A percentile compares a stretch with the other conserved stretches of the same genome.
Conservation (phyloP, 2,797 vertebrate species). For the Phrynocephalus forsythii region DNA sequence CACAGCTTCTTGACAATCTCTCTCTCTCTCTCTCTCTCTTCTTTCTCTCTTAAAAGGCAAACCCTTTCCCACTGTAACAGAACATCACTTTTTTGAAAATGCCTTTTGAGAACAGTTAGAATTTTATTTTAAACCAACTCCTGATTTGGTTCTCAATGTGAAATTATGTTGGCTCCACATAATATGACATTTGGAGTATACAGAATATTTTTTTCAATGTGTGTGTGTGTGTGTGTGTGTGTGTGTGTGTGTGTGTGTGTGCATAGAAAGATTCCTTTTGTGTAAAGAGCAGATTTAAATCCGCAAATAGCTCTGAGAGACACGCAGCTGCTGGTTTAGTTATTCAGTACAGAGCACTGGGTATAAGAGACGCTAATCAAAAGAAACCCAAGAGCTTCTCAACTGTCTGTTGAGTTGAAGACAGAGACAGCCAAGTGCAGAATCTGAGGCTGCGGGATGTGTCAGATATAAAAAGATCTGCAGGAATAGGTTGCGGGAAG, state of each 20-base stretch:
- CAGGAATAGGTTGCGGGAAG: background rate
- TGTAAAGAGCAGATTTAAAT: constrained; percentile 46
- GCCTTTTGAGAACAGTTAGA: constrained; percentile 43
- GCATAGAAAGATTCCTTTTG: constrained; percentile 46
- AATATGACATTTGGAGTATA: constrained; percentile 5
- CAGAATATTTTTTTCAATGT: fast-evolving
- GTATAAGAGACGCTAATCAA: constrained; percentile 48
- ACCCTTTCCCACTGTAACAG: constrained; percentile 47
- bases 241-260: background rate
- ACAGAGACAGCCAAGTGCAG: constrained; percentile 23
- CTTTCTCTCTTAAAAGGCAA: background rate
- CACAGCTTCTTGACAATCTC: constrained; percentile 27
- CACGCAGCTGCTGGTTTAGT: constrained; percentile 36
- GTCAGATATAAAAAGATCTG: constrained; percentile 37
- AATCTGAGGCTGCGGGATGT: background rate
- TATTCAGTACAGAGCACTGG: constrained; percentile 32
- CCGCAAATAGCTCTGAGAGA: constrained; percentile 47
- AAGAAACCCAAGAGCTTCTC: background rate
- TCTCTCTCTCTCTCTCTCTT: background rate
- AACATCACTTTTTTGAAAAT: constrained; percentile 32
- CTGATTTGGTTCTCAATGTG: constrained; percentile 55
- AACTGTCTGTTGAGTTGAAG: background rate
- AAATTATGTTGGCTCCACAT: constrained; percentile 65
- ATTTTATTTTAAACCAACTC: constrained; percentile 67
- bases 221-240: background rate